These are phyloP conservation scores for Xerus rutilus DNA, from an alignment of 2,797 vertebrate genomes.

Conservation along the genomic window DNA sequence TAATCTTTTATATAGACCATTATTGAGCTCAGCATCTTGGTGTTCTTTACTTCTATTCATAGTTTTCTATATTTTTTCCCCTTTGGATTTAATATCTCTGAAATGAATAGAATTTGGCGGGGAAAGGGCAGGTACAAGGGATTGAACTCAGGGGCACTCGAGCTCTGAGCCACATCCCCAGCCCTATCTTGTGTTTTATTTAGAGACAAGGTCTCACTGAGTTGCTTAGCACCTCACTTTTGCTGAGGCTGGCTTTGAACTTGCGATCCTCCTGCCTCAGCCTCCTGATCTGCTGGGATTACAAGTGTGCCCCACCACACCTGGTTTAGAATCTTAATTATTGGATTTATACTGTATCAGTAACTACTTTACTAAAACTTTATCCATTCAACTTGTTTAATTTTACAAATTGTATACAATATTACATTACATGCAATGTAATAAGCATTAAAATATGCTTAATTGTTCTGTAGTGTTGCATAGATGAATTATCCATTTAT, in stretches of 20 bases:
- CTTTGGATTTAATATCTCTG: slow-evolving; percentile 29
- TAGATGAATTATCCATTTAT: neutral
- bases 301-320: no score
- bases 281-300: no score
- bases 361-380: slow-evolving; percentile 38
- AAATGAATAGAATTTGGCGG: neutral
- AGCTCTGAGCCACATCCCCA: no score
- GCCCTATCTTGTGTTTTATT: no score
- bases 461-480: neutral
- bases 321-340: slow-evolving; percentile 1
- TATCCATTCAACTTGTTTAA: slow-evolving; percentile 2
- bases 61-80: slow-evolving; percentile 38
- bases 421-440: no score
- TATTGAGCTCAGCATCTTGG: slow-evolving; percentile 78
- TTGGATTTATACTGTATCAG: neutral
- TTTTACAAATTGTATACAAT: slow-evolving; percentile 11
- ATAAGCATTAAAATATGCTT: slow-evolving; percentile 44
- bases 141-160: no score
- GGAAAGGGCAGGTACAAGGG: no score
- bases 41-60: slow-evolving; percentile 46
- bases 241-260: no score
- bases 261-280: no score
- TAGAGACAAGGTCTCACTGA: no score
- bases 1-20: slow-evolving; percentile 71
- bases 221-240: no score